Evolutionary conservation across 1,140 invertebrate genomes (phyloP).

Genomic region (Drosophila nasuta): DNA sequence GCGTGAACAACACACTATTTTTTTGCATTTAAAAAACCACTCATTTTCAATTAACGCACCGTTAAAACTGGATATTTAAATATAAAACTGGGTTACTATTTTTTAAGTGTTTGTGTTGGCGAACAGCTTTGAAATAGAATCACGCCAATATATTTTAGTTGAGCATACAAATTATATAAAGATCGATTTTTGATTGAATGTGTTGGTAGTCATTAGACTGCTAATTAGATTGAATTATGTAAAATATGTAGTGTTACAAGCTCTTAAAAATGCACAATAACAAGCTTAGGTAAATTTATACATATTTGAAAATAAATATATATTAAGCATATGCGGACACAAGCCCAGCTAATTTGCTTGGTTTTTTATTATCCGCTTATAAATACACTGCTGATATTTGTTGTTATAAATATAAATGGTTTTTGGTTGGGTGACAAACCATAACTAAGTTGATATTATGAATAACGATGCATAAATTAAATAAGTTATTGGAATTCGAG

Average conservation of each 20-base stretch:
- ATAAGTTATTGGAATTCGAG: conserved; percentile 48
- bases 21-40: conserved; percentile 29
- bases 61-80: conserved; percentile 47
- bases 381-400: background rate
- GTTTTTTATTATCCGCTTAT: conserved; percentile 40
- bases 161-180: background rate
- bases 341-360: conserved; percentile 56
- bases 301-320: conserved; percentile 17
- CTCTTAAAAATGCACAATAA: conserved; percentile 5
- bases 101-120: conserved; percentile 38
- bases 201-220: background rate
- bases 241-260: conserved; percentile 9
- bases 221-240: conserved; percentile 16
- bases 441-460: conserved; percentile 33
- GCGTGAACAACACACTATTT: conserved; percentile 35
- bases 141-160: background rate
- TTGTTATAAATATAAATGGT: conserved; percentile 13
- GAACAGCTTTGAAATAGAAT: conserved; percentile 32
- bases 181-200: background rate
- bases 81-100: conserved; percentile 58
- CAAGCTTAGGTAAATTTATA: background rate
- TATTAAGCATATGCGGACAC: conserved; percentile 60
- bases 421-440: conserved; percentile 7
- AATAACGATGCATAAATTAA: conserved; percentile 61
- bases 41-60: conserved; percentile 67